These are phyloP conservation scores for Hydrotaea diabolus DNA, from an alignment of 2,888 invertebrate genomes.

Conservation along the genomic window DNA sequence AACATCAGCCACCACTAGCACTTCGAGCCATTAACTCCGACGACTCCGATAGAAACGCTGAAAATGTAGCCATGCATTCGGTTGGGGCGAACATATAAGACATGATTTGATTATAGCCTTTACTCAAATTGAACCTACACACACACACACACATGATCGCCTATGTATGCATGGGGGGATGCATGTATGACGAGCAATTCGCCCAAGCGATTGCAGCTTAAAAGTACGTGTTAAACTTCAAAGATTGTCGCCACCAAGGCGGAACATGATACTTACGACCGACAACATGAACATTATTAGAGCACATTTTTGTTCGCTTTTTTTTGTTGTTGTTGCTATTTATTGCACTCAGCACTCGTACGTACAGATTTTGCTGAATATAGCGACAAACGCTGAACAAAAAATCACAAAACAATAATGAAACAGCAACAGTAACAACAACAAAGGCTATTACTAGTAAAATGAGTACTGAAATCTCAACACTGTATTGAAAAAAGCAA, in stretches of 20 bases:
- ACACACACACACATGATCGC: background rate
- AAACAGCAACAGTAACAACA: too few relatives aligned
- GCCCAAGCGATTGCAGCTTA: conserved; percentile 3
- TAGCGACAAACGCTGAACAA: too few relatives aligned
- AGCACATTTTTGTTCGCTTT: background rate
- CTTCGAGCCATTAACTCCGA: background rate
- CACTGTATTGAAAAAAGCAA: too few relatives aligned
- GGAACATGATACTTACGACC: conserved; percentile 60
- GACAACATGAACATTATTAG: conserved; percentile 33
- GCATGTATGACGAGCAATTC: conserved; percentile 26
- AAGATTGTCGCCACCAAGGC: conserved; percentile 65
- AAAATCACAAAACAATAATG: too few relatives aligned
- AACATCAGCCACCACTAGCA: conserved; percentile 6
- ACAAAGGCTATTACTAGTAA: too few relatives aligned
- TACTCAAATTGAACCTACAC: conserved; percentile 19
- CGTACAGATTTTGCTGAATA: too few relatives aligned
- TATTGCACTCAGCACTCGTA: background rate
- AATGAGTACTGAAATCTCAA: too few relatives aligned
- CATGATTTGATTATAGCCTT: conserved; percentile 55
- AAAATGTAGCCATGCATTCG: background rate
- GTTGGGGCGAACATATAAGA: conserved; percentile 22
- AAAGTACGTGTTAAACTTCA: conserved; percentile 60
- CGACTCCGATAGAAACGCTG: background rate
- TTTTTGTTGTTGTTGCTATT: background rate
- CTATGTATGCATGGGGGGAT: background rate